A percentile compares a stretch with the other conserved stretches of the same genome.
Conservation (phyloP, 2,888 invertebrate species). For the Dryocosmus kuriphilus region DNA sequence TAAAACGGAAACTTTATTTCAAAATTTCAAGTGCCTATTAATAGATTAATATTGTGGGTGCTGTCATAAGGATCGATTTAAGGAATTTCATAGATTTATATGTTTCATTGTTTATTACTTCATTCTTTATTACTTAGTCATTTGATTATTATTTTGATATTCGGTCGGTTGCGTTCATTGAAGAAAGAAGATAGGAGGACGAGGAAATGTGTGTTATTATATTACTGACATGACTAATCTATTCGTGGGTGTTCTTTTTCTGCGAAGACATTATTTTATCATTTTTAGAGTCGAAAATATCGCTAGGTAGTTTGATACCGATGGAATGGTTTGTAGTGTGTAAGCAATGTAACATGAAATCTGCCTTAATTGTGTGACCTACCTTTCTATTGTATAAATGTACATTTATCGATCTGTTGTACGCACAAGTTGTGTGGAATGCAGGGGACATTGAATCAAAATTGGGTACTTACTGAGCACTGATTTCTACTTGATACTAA, state of each 20-base stretch:
- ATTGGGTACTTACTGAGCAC: not conserved
- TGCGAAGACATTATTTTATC: slow-evolving; percentile 1
- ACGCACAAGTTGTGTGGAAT: not conserved
- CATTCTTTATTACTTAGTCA: too few relatives aligned
- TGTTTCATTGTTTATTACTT: too few relatives aligned
- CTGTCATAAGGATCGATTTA: too few relatives aligned
- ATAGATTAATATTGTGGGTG: too few relatives aligned
- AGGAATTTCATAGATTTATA: too few relatives aligned
- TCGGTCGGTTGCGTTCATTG: too few relatives aligned
- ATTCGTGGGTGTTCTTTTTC: not conserved
- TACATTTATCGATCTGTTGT: slow-evolving; percentile 18
- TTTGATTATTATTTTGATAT: too few relatives aligned
- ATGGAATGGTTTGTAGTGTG: not conserved
- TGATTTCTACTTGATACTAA: slow-evolving; percentile 1
- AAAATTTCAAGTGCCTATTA: too few relatives aligned
- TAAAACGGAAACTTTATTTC: not conserved
- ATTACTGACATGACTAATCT: too few relatives aligned
- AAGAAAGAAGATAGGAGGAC: too few relatives aligned
- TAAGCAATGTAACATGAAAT: not conserved
- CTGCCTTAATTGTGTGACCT: slow-evolving; percentile 11
- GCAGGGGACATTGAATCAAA: not conserved
- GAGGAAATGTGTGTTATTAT: too few relatives aligned
- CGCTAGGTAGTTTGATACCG: not conserved
- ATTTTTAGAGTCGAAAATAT: not conserved
- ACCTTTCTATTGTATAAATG: slow-evolving; percentile 28